Percentiles rank a stretch among this genome's conserved stretches.
Conservation (phyloP, 2,113 vertebrate species). For the Hypanus sabinus region DNA sequence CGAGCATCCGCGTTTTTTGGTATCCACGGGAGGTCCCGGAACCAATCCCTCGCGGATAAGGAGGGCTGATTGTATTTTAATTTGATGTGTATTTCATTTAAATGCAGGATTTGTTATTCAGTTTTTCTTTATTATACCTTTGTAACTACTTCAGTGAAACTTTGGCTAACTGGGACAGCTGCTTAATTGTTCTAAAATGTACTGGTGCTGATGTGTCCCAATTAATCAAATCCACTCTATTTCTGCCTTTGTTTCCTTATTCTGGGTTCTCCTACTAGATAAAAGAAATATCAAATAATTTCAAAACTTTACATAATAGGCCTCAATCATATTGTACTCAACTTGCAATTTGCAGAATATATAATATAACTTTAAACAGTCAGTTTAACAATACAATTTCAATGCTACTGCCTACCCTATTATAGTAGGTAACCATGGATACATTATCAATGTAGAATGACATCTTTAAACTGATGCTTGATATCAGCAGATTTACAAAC, state of each 20-base stretch:
- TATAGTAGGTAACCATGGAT: neutral
- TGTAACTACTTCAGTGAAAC: too few relatives aligned
- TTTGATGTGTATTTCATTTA: too few relatives aligned
- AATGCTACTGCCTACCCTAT: neutral
- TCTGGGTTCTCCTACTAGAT: neutral
- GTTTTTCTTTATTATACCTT: too few relatives aligned
- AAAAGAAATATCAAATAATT: neutral
- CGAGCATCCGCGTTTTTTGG: too few relatives aligned
- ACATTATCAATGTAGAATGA: neutral
- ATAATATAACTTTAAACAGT: neutral
- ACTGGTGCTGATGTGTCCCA: too few relatives aligned
- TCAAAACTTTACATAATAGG: neutral
- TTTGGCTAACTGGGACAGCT: too few relatives aligned
- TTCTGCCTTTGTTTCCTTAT: neutral
- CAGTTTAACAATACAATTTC: neutral
- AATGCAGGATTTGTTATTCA: too few relatives aligned
- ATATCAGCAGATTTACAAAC: neutral
- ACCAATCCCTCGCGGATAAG: too few relatives aligned
- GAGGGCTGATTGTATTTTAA: too few relatives aligned
- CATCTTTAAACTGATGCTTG: neutral
- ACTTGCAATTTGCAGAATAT: neutral
- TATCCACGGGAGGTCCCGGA: too few relatives aligned
- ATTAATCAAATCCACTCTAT: too few relatives aligned
- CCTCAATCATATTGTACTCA: neutral
- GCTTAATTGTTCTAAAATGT: too few relatives aligned